Base-by-base conservation (phyloP, 2,888 invertebrate genomes). In the Pristionchus japonicus region DNA sequence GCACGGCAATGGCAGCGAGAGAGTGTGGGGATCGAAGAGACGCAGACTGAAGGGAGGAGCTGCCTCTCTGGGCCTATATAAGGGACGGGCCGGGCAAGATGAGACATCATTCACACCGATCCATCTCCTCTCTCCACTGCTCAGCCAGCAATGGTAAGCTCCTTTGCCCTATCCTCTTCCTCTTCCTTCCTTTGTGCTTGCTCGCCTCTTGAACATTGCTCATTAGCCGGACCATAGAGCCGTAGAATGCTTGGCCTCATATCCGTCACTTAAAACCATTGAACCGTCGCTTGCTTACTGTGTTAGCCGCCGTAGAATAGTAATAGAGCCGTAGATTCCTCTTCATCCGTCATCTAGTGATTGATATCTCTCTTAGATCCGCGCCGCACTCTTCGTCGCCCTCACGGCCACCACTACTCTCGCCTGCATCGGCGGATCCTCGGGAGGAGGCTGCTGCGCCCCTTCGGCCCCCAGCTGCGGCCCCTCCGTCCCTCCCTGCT, bases 381-480 rank as follows among this genome's bases (percentile, higher is more conserved):
- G 85, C 27, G 34, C 89, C 49, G 89, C 74, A 11, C 77, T 89
- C 43, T 80, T 89, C 67, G 86, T 89, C 20, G 87, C 89, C 20
- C 88, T 89, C 77, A 89, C 89, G 20, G 84, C 89, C n/a, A 88
- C 89, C n/a, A 85, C 89, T 4, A 27, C 88, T 20, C 80, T 89
- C 77, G 89, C 89, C 61, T 89, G 89, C 86, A 88, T 89, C 82
- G 85, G 85, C n/a, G 85, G 85, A 4, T 4, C 20, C n/a, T 61
- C 61, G 3, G 61, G 61, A 20, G 85, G 85, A 27, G 61, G 85
- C 27, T 85, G 85, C 27, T 61, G 64, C n/a, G 34, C 85, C 23
- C 64, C 85, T 64, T 52, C 85, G 0, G 64, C 20, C 7, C 34
- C 52, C 7, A 7, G 20, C 34, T 61, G 61, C 52, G 85, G 61